A percentile compares a stretch with the other conserved stretches of the same genome.
Conservation (phyloP, 1,140 invertebrate species). For the Apis mellifera region DNA sequence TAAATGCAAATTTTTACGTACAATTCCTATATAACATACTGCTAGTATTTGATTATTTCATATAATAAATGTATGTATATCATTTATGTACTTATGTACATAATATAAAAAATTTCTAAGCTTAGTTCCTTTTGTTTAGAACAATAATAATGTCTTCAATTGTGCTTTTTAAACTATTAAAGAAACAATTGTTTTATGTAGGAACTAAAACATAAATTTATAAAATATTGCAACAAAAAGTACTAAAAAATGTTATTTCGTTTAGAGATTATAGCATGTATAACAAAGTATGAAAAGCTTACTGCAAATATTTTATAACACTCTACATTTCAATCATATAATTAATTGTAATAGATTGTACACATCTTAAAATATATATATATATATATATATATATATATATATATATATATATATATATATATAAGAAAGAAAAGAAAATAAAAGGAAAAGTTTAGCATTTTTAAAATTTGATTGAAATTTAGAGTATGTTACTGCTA, state of each 20-base stretch:
- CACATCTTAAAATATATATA: constrained; percentile 38
- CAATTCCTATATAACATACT: constrained; percentile 51
- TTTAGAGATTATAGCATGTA: constrained; percentile 10
- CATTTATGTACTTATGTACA: constrained; percentile 55
- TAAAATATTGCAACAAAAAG: constrained; percentile 29
- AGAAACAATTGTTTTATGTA: constrained; percentile 42
- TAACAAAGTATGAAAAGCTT: constrained; percentile 37
- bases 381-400: too few species aligned
- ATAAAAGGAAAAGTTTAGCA: not conserved
- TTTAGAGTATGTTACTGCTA: constrained; percentile 62
- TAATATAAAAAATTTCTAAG: constrained; percentile 55
- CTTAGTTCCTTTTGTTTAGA: constrained; percentile 56
- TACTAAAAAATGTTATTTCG: constrained; percentile 34
- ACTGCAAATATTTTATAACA: constrained; percentile 38
- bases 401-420: not conserved
- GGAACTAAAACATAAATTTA: constrained; percentile 46
- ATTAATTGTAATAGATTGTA: constrained; percentile 31
- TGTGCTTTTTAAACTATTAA: constrained; percentile 48
- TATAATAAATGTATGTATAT: constrained; percentile 44
- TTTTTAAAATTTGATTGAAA: constrained; percentile 43
- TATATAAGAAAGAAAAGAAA: too few species aligned
- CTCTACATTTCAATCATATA: constrained; percentile 48
- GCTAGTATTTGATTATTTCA: constrained; percentile 28
- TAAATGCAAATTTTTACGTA: constrained; percentile 63
- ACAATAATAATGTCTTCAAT: constrained; percentile 24